A percentile compares a stretch with the other conserved stretches of the same genome.
Conservation (phyloP, 37 sponge, comb jelly and placozoan species). For the Beroe ovata region DNA sequence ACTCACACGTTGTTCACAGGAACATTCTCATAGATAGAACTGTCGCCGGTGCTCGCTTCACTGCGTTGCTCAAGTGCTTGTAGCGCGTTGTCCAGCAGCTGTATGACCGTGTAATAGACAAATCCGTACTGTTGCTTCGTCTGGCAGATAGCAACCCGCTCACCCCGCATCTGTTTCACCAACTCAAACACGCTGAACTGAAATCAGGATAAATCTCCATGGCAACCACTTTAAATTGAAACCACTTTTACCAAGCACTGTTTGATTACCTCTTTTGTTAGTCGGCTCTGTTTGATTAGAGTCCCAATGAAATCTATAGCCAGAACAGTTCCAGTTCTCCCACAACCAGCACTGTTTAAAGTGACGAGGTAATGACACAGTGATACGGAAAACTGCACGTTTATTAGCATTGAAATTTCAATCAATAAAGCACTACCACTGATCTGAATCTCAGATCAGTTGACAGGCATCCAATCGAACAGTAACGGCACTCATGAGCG, state of each 20-base stretch:
- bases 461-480: too few species aligned
- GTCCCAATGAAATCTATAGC: conserved; percentile 47
- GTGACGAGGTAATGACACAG: too few species aligned
- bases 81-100: conserved; percentile 8
- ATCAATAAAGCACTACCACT: too few species aligned
- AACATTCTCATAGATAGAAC: not conserved
- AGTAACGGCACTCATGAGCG: too few species aligned
- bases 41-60: not conserved
- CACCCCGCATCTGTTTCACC: conserved; percentile 22
- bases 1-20: too few species aligned
- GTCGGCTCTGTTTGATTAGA: conserved; percentile 3
- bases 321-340: conserved; percentile 45
- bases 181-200: conserved; percentile 58
- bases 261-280: conserved; percentile 13
- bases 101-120: conserved; percentile 46
- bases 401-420: too few species aligned
- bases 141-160: conserved; percentile 66
- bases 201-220: too few species aligned
- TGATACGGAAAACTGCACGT: too few species aligned
- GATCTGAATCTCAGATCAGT: too few species aligned
- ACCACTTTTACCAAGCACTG: too few species aligned
- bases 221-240: too few species aligned
- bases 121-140: conserved; percentile 60
- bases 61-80: not conserved
- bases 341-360: conserved; percentile 57